A percentile compares a stretch with the other conserved stretches of the same genome.
These are phyloP conservation scores for Scaptomyza polygonia DNA, from an alignment of 2,888 invertebrate genomes.

Conservation along the genomic window DNA sequence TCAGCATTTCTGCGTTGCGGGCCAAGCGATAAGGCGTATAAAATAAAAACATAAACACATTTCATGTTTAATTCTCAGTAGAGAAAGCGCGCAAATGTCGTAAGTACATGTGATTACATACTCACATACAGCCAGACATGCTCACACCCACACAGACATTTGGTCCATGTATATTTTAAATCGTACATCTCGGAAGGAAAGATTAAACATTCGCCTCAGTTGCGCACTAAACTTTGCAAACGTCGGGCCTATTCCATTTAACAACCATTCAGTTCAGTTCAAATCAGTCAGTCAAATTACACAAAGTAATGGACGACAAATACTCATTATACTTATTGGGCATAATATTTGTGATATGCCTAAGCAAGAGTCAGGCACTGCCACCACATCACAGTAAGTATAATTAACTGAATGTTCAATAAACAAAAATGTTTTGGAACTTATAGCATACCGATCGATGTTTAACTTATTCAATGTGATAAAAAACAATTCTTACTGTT, in stretches of 20 bases:
- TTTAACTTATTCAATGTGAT: too few relatives aligned
- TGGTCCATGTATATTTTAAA: constrained; percentile 25
- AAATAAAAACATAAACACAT: constrained; percentile 53
- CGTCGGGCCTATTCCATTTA: constrained; percentile 45
- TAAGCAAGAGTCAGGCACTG: constrained; percentile 16
- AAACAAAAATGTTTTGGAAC: background rate
- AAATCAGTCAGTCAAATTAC: background rate
- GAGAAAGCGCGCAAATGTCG: constrained; percentile 69
- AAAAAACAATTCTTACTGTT: constrained; percentile 7
- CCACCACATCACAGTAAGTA: constrained; percentile 24
- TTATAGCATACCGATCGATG: too few relatives aligned
- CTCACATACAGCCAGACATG: constrained; percentile 9
- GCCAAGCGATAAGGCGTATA: constrained; percentile 49
- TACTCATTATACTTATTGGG: constrained; percentile 6
- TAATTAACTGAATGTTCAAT: too few relatives aligned
- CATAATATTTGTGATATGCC: constrained; percentile 10
- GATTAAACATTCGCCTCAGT: constrained; percentile 62
- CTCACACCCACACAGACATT: constrained; percentile 6
- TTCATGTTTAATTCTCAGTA: constrained; percentile 43
- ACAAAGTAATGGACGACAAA: constrained; percentile 30
- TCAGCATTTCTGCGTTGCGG: constrained; percentile 44
- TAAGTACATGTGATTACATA: constrained; percentile 54
- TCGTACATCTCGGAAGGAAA: constrained; percentile 42
- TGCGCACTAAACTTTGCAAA: constrained; percentile 67
- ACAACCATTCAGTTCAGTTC: constrained; percentile 1